Percentiles rank a stretch among this genome's conserved stretches.
Evolutionary conservation across 2,888 invertebrate genomes (phyloP).

Genomic region (Tachina fera): DNA sequence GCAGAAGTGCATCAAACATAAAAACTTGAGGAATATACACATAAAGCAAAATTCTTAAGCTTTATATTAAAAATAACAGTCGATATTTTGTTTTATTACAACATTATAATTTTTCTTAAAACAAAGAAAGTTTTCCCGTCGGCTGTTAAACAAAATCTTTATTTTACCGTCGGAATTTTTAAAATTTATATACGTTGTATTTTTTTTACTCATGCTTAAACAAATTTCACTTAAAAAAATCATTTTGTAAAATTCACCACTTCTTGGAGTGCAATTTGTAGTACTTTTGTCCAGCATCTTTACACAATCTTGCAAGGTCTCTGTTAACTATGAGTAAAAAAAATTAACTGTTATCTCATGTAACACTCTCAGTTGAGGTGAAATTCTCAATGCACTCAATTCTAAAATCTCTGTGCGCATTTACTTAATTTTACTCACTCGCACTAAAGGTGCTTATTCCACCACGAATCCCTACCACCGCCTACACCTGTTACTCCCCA

Average conservation of each 20-base stretch:
- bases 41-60: neutral
- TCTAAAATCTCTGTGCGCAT: slow-evolving; percentile 55
- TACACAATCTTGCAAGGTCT: neutral
- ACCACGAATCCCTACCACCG: slow-evolving; percentile 31
- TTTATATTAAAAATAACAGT: neutral
- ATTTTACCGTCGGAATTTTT: slow-evolving; percentile 67
- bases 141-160: neutral
- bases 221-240: slow-evolving; percentile 54
- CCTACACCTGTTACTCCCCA: neutral
- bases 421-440: neutral
- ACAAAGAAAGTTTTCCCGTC: slow-evolving; percentile 10
- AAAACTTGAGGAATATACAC: neutral
- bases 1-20: neutral
- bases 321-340: slow-evolving; percentile 6
- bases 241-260: slow-evolving; percentile 71
- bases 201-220: neutral
- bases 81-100: neutral
- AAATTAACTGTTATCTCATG: neutral
- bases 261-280: slow-evolving; percentile 66
- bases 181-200: neutral
- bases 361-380: slow-evolving; percentile 20
- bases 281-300: slow-evolving; percentile 1
- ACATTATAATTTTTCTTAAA: slow-evolving; percentile 7
- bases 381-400: slow-evolving; percentile 44
- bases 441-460: slow-evolving; percentile 20